These are phyloP conservation scores for Austrolebias charrua DNA, from an alignment of 2,797 vertebrate species.

Conservation along the genomic window DNA sequence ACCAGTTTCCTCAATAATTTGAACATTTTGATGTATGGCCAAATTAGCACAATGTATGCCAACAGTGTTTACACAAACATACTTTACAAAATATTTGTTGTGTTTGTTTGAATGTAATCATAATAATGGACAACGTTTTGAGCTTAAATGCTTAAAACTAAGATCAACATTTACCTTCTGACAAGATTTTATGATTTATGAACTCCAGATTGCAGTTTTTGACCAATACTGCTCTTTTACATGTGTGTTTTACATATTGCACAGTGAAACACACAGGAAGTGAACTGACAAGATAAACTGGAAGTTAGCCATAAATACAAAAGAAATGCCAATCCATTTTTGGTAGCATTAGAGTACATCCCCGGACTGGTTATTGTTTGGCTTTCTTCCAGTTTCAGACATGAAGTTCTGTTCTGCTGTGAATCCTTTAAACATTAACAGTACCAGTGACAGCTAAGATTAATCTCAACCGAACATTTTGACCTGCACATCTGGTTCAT, in stretches of 20 bases:
- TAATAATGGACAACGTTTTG: neutral
- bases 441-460: slow-evolving; percentile 30
- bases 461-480: slow-evolving; percentile 53
- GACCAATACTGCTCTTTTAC: slow-evolving; percentile 17
- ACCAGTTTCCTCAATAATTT: too few species aligned
- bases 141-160: neutral
- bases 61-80: too few species aligned
- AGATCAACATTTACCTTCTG: neutral
- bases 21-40: too few species aligned
- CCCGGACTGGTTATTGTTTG: slow-evolving; percentile 33
- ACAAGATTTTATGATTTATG: neutral
- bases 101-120: neutral
- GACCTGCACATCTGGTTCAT: slow-evolving; percentile 41
- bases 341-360: slow-evolving; percentile 1
- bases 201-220: slow-evolving; percentile 3
- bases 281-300: slow-evolving; percentile 16
- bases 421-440: slow-evolving; percentile 39
- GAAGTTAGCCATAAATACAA: slow-evolving; percentile 6
- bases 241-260: slow-evolving; percentile 11
- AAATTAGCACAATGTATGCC: too few species aligned
- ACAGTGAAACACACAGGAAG: slow-evolving; percentile 14
- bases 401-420: slow-evolving; percentile 27
- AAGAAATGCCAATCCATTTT: slow-evolving; percentile 31
- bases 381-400: slow-evolving; percentile 19
- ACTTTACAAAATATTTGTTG: neutral